Percentiles rank a stretch among this genome's conserved stretches.
Evolutionary conservation across 2,888 invertebrate species (phyloP).

Genomic region (Escarpia spicata): DNA sequence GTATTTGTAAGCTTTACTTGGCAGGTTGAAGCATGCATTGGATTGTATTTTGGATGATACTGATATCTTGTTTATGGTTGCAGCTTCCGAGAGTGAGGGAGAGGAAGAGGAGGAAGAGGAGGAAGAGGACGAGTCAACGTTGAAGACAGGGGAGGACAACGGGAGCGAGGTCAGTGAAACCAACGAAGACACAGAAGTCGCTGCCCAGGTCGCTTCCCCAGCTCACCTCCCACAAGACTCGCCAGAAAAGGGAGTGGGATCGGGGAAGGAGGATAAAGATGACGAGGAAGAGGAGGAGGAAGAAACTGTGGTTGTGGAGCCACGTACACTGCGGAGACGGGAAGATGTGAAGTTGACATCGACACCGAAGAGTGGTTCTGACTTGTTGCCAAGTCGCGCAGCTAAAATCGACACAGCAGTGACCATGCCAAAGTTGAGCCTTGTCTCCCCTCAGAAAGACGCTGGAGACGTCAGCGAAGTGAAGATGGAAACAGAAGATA

Average conservation of each 20-base stretch:
- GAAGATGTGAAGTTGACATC: background rate
- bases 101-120: conserved; percentile 24
- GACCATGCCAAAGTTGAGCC: conserved; percentile 29
- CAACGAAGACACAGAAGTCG: background rate
- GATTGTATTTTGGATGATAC: background rate
- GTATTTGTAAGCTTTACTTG: background rate
- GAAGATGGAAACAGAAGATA: background rate
- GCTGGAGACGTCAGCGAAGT: background rate
- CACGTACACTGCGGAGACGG: background rate
- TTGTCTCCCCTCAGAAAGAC: background rate
- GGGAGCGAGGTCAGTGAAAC: background rate
- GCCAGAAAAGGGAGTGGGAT: conserved; percentile 14
- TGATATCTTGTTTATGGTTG: background rate
- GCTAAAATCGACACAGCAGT: conserved; percentile 1
- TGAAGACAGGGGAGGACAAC: conserved; percentile 18
- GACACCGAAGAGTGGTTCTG: background rate
- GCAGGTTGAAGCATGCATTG: background rate
- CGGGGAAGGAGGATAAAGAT: conserved; percentile 32
- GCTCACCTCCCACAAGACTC: conserved; percentile 18
- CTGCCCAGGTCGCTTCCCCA: background rate
- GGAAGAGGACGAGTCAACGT: conserved; percentile 7
- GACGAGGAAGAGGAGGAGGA: conserved; percentile 30
- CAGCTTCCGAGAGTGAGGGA: conserved; percentile 17
- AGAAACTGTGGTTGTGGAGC: conserved; percentile 17
- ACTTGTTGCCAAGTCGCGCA: background rate